phyloP scores from a whole-genome alignment of 2,113 vertebrate species.

The Vicugna pacos region DNA sequence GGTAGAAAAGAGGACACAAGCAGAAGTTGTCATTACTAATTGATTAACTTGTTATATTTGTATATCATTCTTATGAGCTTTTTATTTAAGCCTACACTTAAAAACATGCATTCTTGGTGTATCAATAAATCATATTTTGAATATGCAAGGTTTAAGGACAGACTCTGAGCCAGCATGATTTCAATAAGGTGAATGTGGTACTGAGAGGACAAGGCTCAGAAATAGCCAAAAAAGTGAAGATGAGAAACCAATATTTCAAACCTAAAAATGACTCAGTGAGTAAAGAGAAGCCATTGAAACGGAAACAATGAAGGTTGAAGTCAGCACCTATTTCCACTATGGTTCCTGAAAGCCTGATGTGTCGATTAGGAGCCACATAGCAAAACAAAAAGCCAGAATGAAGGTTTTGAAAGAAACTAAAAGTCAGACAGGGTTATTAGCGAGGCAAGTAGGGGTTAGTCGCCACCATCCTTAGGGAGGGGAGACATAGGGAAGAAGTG shows the following conservation, averaged over 20 bases:
- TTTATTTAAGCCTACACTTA: neutral
- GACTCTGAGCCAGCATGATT: neutral
- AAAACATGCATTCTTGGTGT: neutral
- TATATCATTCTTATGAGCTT: neutral
- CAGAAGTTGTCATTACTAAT: neutral
- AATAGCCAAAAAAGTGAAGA: neutral
- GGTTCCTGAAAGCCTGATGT: neutral
- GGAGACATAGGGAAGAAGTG: neutral
- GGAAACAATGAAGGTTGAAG: neutral
- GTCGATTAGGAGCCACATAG: neutral
- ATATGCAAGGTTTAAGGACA: neutral
- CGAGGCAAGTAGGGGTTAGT: neutral
- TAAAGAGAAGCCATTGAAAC: neutral
- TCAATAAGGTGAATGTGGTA: neutral
- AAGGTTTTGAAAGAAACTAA: neutral
- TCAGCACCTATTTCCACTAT: accelerated
- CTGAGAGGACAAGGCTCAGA: neutral
- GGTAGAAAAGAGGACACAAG: neutral
- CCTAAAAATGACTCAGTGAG: neutral
- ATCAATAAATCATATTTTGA: neutral
- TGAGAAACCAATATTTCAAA: neutral
- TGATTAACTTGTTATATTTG: neutral
- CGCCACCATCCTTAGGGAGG: neutral
- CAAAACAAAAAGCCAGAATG: neutral
- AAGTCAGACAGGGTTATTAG: neutral